These are phyloP conservation scores for Aquatica leii DNA, from an alignment of 2,888 invertebrate species.

Conservation along the genomic window DNA sequence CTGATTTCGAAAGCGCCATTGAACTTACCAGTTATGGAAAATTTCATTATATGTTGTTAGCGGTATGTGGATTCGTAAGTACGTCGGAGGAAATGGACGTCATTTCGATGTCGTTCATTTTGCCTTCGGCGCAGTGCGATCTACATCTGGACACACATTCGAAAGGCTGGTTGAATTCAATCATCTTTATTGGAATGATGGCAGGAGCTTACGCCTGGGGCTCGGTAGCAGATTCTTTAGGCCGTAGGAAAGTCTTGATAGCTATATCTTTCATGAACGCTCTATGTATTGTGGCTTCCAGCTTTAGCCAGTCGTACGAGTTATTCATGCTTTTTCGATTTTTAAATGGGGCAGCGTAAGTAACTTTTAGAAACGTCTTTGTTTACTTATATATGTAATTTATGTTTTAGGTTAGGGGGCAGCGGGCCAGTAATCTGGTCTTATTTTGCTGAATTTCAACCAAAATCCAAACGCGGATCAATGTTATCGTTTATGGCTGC, in stretches of 20 bases:
- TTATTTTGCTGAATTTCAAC: constrained; percentile 94
- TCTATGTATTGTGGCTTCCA: constrained; percentile 88
- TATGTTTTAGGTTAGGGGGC: constrained; percentile 76
- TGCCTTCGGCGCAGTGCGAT: constrained; percentile 94
- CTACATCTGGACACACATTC: constrained; percentile 84
- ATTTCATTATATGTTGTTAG: constrained; percentile 89
- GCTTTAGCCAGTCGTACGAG: constrained; percentile 88
- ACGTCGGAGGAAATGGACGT: constrained; percentile 97
- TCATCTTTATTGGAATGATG: constrained; percentile 83
- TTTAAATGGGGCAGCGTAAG: constrained; percentile 94
- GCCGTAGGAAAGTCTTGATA: constrained; percentile 87
- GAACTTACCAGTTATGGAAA: constrained; percentile 87
- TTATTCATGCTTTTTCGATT: constrained; percentile 91
- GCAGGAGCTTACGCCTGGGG: constrained; percentile 94
- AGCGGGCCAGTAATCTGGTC: constrained; percentile 95
- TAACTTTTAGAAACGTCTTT: constrained; percentile 51
- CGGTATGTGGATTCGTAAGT: constrained; percentile 93
- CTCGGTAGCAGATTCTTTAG: constrained; percentile 87
- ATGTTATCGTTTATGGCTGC: constrained; percentile 95
- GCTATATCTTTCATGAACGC: constrained; percentile 91
- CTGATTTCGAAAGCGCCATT: constrained; percentile 88
- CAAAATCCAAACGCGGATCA: constrained; percentile 86
- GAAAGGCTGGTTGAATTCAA: constrained; percentile 78
- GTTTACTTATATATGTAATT: not conserved
- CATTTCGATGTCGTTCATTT: constrained; percentile 93